Conservation (phyloP, 2,113 vertebrate species). For the Aptenodytes patagonicus region DNA sequence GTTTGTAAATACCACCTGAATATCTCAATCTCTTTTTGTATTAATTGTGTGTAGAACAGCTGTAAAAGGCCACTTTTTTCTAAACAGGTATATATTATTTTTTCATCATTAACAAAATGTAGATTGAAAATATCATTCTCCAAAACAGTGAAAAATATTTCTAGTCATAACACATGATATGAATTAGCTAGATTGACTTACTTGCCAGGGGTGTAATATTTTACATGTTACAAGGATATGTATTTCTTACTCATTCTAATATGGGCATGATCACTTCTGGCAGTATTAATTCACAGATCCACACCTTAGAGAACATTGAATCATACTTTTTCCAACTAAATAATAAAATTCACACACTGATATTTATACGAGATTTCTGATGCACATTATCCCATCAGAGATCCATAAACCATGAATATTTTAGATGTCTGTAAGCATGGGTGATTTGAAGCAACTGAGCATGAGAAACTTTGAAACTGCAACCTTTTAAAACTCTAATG, state of each 20-base stretch:
- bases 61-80: neutral
- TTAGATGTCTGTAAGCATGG: neutral
- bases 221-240: neutral
- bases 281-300: constrained; percentile 19
- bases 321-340: neutral
- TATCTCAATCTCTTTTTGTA: neutral
- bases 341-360: neutral
- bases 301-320: constrained; percentile 3
- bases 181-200: neutral
- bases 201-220: neutral
- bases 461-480: neutral
- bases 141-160: neutral
- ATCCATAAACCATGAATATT: neutral
- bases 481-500: neutral
- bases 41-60: neutral
- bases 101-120: neutral
- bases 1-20: neutral
- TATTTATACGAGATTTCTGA: neutral
- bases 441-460: neutral
- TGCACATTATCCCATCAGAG: neutral
- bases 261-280: neutral
- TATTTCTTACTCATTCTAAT: constrained; percentile 34
- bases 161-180: neutral
- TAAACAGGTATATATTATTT: neutral
- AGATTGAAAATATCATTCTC: neutral